Conservation (phyloP, 64 coral and sea anemone genomes). For the Montipora foliosa region DNA sequence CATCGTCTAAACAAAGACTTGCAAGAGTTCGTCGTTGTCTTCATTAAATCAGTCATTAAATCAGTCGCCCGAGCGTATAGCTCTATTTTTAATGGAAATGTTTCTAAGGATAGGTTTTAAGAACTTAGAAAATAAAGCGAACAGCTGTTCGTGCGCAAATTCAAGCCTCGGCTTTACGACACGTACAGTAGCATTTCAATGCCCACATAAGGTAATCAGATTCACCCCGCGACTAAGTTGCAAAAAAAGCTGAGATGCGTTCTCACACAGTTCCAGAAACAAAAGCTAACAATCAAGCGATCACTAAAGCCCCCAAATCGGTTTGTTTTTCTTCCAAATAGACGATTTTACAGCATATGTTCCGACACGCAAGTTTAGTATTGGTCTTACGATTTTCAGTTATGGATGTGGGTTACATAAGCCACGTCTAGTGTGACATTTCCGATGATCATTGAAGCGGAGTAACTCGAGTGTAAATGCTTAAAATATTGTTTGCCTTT, state of each 20-base stretch:
- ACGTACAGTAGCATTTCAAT: background rate
- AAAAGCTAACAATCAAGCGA: background rate
- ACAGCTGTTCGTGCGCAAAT: background rate
- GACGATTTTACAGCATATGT: background rate
- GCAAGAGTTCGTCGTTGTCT: too few relatives aligned
- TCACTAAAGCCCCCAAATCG: background rate
- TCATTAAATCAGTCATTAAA: too few relatives aligned
- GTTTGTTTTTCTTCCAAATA: background rate
- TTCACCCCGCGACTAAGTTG: background rate
- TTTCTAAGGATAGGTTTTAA: too few relatives aligned
- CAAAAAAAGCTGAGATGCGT: background rate
- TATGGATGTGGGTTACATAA: background rate
- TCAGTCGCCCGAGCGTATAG: too few relatives aligned
- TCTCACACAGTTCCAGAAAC: background rate
- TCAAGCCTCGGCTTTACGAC: background rate
- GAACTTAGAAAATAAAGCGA: background rate
- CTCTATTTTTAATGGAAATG: too few relatives aligned
- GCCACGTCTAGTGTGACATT: background rate
- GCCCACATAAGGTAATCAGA: background rate
- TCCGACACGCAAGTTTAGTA: slow-evolving; percentile 11
- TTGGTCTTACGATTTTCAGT: background rate
- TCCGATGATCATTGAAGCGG: background rate
- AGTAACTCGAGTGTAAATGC: background rate
- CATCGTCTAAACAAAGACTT: too few relatives aligned
- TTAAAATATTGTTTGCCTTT: background rate